A percentile compares a stretch with the other conserved stretches of the same genome.
Evolutionary conservation across 2,797 vertebrate genomes (phyloP).

Genomic region (Lates japonicus): DNA sequence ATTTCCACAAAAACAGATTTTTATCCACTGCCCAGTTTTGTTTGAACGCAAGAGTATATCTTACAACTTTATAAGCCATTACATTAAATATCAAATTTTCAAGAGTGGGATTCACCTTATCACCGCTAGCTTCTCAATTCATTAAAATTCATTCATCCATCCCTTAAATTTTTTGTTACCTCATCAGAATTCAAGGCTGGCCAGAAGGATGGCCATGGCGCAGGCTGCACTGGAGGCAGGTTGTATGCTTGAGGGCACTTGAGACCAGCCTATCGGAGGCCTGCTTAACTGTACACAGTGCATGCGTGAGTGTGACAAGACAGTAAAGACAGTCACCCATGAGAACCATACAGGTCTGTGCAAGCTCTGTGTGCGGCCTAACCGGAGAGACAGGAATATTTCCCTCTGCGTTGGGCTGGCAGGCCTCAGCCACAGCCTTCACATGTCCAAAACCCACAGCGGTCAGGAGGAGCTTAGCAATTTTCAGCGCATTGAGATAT

Average conservation of each 20-base stretch:
- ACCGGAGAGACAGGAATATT: constrained; percentile 94
- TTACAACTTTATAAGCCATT: not conserved
- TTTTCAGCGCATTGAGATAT: constrained; percentile 98
- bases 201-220: constrained; percentile 97
- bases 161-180: constrained; percentile 80
- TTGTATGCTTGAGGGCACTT: no score
- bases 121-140: not conserved
- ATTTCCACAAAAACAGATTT: not conserved
- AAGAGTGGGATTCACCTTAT: not conserved
- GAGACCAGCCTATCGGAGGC: no score
- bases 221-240: constrained; percentile 98
- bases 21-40: not conserved
- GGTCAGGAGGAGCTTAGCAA: constrained; percentile 96
- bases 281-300: no score
- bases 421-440: constrained; percentile 98
- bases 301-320: no score
- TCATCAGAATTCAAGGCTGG: constrained; percentile 99
- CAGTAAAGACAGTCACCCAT: no score
- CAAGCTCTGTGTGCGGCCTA: constrained; percentile 59
- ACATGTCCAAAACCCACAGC: constrained; percentile 98
- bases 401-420: constrained; percentile 95
- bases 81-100: not conserved
- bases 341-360: no score
- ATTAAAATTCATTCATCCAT: not conserved
- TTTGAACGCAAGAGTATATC: not conserved